These are phyloP conservation scores for Phalacrocorax brasilianus DNA, from an alignment of 2,113 vertebrate species.

Conservation along the genomic window DNA sequence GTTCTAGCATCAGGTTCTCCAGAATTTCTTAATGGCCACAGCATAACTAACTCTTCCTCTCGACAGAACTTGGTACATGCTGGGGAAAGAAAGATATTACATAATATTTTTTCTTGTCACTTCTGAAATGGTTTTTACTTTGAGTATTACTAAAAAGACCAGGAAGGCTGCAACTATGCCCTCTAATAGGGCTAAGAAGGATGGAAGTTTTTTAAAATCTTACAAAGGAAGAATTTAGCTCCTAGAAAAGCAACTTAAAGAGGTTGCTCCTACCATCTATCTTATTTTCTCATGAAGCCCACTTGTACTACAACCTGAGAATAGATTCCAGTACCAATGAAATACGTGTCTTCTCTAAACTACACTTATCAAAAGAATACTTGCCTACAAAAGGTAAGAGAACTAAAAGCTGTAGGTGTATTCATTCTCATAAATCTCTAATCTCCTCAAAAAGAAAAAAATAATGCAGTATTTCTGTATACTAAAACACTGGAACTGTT, in stretches of 20 bases:
- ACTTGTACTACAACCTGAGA: neutral
- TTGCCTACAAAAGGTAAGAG: neutral
- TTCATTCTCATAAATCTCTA: neutral
- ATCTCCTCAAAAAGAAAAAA: neutral
- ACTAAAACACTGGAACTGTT: neutral
- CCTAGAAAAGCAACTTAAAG: neutral
- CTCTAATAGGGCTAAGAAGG: neutral
- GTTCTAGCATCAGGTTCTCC: neutral
- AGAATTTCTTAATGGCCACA: neutral
- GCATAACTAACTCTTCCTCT: neutral
- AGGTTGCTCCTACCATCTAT: neutral
- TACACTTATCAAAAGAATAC: neutral
- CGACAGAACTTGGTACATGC: neutral
- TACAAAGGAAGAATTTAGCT: neutral
- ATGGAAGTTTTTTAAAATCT: neutral
- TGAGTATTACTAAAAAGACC: neutral
- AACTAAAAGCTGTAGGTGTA: neutral
- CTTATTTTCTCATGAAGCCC: neutral
- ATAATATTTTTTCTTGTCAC: neutral
- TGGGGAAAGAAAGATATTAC: neutral
- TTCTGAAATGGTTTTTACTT: neutral
- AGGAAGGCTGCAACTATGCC: neutral
- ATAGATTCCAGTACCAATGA: neutral
- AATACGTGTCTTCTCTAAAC: neutral
- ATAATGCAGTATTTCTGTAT: neutral